phyloP scores from a whole-genome alignment of 2,888 invertebrate species.

The Leptinotarsa peninsularis region DNA sequence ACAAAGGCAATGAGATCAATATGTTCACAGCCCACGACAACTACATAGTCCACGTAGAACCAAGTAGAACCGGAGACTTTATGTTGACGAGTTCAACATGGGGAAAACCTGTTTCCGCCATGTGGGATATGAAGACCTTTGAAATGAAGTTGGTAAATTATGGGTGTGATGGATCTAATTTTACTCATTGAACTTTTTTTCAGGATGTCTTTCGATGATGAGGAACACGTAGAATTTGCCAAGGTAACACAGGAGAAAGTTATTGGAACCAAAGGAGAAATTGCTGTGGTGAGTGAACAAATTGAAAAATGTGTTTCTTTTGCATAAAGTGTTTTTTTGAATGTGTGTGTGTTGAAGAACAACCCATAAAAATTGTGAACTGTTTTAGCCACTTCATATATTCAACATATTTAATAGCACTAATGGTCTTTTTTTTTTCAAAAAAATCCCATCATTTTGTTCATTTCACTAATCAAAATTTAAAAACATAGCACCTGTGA shows the following conservation, averaged over 20 bases:
- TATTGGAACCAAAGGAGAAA: conserved; percentile 88
- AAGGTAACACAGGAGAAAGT: conserved; percentile 87
- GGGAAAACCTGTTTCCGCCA: conserved; percentile 83
- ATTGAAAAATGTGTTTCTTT: neutral
- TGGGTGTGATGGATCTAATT: neutral
- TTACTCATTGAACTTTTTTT: conserved; percentile 40
- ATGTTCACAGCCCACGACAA: conserved; percentile 87
- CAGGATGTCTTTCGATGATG: conserved; percentile 82
- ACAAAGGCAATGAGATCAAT: conserved; percentile 84
- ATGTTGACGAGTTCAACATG: conserved; percentile 88
- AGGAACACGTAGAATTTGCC: conserved; percentile 93
- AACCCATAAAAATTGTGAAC: neutral
- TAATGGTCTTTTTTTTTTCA: too few species aligned
- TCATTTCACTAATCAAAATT: too few species aligned
- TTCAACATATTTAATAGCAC: too few species aligned
- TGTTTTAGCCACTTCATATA: neutral
- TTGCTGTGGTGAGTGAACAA: conserved; percentile 73
- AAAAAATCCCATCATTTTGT: too few species aligned
- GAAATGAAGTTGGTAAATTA: conserved; percentile 72
- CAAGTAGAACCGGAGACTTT: conserved; percentile 79
- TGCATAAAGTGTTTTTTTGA: neutral
- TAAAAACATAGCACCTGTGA: too few species aligned
- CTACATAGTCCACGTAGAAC: conserved; percentile 84
- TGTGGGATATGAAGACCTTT: conserved; percentile 81
- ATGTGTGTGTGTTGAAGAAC: too few species aligned